A percentile compares a stretch with the other conserved stretches of the same genome.
These are phyloP conservation scores for Macrocentrus cingulum DNA, from an alignment of 1,140 invertebrate species.

Conservation along the genomic window DNA sequence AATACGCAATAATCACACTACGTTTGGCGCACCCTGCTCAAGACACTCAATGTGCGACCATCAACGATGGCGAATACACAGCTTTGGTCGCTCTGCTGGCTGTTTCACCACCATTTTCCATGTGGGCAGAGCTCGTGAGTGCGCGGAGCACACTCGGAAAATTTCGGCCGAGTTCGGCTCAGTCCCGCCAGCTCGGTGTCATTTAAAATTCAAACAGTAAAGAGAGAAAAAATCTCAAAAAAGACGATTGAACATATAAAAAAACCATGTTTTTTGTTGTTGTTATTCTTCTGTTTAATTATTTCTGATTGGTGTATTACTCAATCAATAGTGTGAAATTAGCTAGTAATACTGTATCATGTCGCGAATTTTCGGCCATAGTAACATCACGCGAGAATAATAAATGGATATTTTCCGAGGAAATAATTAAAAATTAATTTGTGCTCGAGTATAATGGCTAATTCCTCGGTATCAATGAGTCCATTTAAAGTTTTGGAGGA, in stretches of 20 bases:
- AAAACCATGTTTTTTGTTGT: too few relatives aligned
- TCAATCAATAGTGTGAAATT: conserved; percentile 18
- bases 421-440: too few relatives aligned
- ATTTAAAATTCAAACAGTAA: conserved; percentile 11
- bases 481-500: conserved; percentile 16
- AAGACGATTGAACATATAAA: too few relatives aligned
- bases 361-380: neutral
- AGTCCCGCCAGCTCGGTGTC: conserved; percentile 20
- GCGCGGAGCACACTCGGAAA: conserved; percentile 12
- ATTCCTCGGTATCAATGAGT: neutral
- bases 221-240: too few relatives aligned
- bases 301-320: neutral
- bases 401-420: too few relatives aligned
- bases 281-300: too few relatives aligned
- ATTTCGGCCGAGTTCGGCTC: conserved; percentile 23
- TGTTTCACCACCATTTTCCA: conserved; percentile 45
- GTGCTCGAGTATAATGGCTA: neutral
- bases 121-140: conserved; percentile 32
- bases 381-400: neutral
- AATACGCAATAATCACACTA: conserved; percentile 25
- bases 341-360: neutral
- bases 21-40: conserved; percentile 28
- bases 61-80: conserved; percentile 49
- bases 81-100: conserved; percentile 35
- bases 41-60: conserved; percentile 32